Conservation (phyloP, 2,113 vertebrate genomes). For the Perca fluviatilis region DNA sequence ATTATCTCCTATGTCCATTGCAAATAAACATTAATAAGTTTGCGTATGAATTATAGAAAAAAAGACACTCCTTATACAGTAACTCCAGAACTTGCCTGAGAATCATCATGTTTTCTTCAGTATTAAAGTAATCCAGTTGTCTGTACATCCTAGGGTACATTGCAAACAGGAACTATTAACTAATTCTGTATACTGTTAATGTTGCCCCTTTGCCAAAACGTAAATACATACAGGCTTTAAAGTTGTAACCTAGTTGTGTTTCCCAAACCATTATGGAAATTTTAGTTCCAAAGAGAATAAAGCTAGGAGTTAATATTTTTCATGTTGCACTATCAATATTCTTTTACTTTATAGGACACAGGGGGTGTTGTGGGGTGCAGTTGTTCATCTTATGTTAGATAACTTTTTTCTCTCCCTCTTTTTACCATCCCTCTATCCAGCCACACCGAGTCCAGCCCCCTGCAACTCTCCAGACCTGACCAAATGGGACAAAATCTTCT, state of each 20-base stretch:
- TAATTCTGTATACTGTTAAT: not conserved
- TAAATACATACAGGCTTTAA: not conserved
- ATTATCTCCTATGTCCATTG: not conserved
- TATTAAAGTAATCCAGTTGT: not conserved
- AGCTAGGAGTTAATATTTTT: too few relatives aligned
- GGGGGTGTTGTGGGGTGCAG: not conserved
- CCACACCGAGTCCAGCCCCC: conserved; percentile 73
- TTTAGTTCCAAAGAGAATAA: not conserved
- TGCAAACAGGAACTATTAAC: not conserved
- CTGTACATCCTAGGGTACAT: not conserved
- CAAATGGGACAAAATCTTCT: conserved; percentile 97
- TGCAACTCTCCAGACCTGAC: conserved; percentile 86
- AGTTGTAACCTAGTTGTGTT: not conserved
- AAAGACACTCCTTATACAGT: not conserved
- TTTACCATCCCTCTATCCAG: conserved; percentile 30
- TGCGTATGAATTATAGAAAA: not conserved
- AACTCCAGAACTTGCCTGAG: not conserved
- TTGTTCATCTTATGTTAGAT: not conserved
- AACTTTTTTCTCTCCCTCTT: not conserved
- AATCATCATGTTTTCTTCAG: not conserved
- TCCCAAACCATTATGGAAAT: not conserved
- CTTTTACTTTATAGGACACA: not conserved
- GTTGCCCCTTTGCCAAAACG: not conserved
- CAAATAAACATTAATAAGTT: not conserved
- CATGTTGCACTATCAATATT: too few relatives aligned